Evolutionary conservation across 1,140 invertebrate genomes (phyloP), one percentile per base, ranked within the genome.

Genomic region (Anoplophora glabripennis): DNA sequence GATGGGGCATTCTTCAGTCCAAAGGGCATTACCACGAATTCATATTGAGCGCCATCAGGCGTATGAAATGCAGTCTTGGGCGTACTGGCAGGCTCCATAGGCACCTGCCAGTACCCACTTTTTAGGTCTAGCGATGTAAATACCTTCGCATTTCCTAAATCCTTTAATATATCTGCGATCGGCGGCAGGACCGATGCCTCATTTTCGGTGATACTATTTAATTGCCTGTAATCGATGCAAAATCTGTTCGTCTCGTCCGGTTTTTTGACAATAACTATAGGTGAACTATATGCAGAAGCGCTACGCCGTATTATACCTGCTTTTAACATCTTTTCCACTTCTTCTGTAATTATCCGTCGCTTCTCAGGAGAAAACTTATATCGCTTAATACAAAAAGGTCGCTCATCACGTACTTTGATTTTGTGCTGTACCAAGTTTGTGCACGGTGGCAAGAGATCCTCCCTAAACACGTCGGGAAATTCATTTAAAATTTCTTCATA

Each of bases 181-280:
- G 34, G 4, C 12, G 69, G 67, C 10, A 75, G 33, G 3, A 65
- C 65, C 15, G 68, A 68, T 0, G 66, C 54, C n/a, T 73, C 71
- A 12, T 66, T 60, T 8, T 55, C 62, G 0, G 75, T 81, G 0
- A 77, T 65, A 0, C 47, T 28, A 61, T 83, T 79, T 15, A 79
- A 45, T 15, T 54, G 62, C 7, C 76, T 49, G 52, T 64, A 77
- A 52, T 78, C 75, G 0, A 77, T 65, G 42, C 75, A 76, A 8
- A 77, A 46, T 10, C 75, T 37, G 9, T 66, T 48, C 1, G 53
- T 53, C 10, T 73, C 75, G 42, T 73, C 63, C 11, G 67, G 66
- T 52, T 77, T 76, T 17, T 62, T 66, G 0, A 76, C 74, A 4
- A 66, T 28, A 0, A 76, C 62, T 10, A 75, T 61, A 0, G 74